phyloP scores from a whole-genome alignment of 2,888 invertebrate species.

The Drosophila helvetica region DNA sequence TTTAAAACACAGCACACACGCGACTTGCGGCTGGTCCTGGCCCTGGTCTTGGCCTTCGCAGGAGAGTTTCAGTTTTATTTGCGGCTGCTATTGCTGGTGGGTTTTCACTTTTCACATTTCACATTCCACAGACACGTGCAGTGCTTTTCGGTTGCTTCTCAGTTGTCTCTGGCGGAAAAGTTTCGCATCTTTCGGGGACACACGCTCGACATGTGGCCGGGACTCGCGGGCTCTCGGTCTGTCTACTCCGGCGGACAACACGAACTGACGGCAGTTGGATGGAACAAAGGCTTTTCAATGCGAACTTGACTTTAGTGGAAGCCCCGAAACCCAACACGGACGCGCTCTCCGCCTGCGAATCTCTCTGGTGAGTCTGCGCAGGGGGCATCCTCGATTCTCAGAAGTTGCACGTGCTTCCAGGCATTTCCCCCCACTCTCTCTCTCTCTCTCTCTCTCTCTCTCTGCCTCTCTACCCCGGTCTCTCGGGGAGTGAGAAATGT shows the following conservation, averaged over 20 bases:
- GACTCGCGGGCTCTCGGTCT: constrained; percentile 20
- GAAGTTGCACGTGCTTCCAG: constrained; percentile 71
- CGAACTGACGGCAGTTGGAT: constrained; percentile 51
- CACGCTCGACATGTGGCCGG: not conserved
- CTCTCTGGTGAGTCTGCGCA: constrained; percentile 70
- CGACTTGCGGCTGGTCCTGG: not conserved
- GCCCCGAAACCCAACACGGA: constrained; percentile 46
- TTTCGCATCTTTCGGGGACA: constrained; percentile 21
- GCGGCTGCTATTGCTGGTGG: not conserved
- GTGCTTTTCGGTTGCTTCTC: not conserved
- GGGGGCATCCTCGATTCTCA: not conserved
- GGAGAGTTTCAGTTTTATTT: not conserved
- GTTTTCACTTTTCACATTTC: not conserved
- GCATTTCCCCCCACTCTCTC: not conserved
- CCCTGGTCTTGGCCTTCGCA: not conserved
- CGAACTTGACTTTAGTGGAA: constrained; percentile 60
- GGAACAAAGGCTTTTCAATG: constrained; percentile 44
- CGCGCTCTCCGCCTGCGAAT: constrained; percentile 19
- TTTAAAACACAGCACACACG: not conserved
- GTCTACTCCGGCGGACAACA: constrained; percentile 48
- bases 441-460: not conserved
- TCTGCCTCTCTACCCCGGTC: not conserved
- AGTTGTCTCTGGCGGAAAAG: not conserved
- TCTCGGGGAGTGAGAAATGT: constrained; percentile 52
- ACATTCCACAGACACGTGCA: not conserved